Conservation (phyloP, 2,113 vertebrate genomes). For the Ursus arctos region DNA sequence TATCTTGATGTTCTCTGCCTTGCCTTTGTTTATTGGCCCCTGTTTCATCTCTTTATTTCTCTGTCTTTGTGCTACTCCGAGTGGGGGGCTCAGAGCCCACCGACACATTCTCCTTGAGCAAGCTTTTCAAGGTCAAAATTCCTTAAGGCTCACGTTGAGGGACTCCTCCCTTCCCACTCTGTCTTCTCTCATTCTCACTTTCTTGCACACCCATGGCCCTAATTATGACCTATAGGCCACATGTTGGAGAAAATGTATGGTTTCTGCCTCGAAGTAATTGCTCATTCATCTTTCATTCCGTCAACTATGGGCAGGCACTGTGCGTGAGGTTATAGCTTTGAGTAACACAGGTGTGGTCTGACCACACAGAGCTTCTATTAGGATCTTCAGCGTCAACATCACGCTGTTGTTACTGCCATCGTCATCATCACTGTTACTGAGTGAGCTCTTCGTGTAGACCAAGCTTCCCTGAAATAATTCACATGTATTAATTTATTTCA, state of each 20-base stretch:
- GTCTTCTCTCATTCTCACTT: not conserved
- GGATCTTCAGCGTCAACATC: too few species aligned
- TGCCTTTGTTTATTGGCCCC: not conserved
- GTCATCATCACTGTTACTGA: not conserved
- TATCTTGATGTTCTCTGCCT: not conserved
- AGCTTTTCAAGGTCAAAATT: not conserved
- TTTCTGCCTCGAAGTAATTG: not conserved
- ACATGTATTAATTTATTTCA: not conserved
- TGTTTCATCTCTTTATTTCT: not conserved
- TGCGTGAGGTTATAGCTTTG: not conserved
- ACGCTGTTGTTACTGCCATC: accelerated
- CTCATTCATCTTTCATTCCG: not conserved
- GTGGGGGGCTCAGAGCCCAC: not conserved
- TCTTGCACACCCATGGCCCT: not conserved
- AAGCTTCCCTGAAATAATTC: not conserved
- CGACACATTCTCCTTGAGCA: not conserved
- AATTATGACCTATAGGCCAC: not conserved
- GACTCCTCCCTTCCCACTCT: not conserved
- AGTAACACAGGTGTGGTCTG: not conserved
- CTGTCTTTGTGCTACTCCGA: not conserved
- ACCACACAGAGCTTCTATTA: not conserved
- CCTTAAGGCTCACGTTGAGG: not conserved
- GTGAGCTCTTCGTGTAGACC: not conserved
- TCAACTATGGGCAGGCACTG: not conserved
- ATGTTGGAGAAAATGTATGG: not conserved